Evolutionary conservation across 2,888 invertebrate species (phyloP).

Genomic region (Drosophila histrio): DNA sequence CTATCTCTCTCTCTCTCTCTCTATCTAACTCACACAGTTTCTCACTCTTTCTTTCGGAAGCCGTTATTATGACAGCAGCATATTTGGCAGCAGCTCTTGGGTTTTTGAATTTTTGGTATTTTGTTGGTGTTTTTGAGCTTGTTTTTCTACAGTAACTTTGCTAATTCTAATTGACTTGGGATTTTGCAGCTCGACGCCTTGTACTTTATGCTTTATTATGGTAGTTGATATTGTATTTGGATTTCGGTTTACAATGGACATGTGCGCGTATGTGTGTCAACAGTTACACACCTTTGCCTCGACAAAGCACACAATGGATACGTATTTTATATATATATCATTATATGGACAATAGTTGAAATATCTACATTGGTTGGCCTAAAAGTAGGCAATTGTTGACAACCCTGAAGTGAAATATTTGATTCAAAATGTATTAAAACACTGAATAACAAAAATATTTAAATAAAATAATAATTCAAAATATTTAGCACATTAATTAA

Average conservation of each 20-base stretch:
- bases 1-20: neutral
- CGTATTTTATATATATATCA: too few relatives aligned
- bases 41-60: slow-evolving; percentile 56
- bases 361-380: too few relatives aligned
- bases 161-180: slow-evolving; percentile 72
- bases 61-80: slow-evolving; percentile 76
- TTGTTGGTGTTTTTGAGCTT: slow-evolving; percentile 18
- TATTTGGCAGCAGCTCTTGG: slow-evolving; percentile 61
- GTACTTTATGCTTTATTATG: slow-evolving; percentile 42
- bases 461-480: too few relatives aligned
- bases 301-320: neutral
- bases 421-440: too few relatives aligned
- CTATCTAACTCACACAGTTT: too few relatives aligned
- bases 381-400: too few relatives aligned
- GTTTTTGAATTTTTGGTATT: slow-evolving; percentile 44
- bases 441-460: too few relatives aligned
- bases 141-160: slow-evolving; percentile 25
- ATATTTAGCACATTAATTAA: too few relatives aligned
- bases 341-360: too few relatives aligned
- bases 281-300: neutral
- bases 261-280: neutral
- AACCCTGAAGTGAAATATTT: too few relatives aligned
- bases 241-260: neutral
- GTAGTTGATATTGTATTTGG: slow-evolving; percentile 8
- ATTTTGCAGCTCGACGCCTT: slow-evolving; percentile 59